Percentiles rank a stretch among this genome's conserved stretches.
Conservation (phyloP, 2,113 vertebrate genomes). For the Opisthocomus hoazin region DNA sequence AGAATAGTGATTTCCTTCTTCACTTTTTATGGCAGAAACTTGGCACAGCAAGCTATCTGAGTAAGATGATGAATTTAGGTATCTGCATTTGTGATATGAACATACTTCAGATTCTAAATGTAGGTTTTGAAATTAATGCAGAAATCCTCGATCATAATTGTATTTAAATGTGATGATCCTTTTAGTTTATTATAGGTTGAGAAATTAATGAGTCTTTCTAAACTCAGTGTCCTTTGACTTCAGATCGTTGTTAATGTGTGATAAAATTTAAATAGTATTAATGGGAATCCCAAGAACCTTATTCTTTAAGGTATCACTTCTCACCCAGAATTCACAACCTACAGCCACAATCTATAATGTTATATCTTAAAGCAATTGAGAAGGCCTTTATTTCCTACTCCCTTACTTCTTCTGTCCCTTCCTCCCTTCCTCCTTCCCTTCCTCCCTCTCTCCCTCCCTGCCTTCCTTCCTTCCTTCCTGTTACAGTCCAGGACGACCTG, state of each 20-base stretch:
- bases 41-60: neutral
- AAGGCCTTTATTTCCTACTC: neutral
- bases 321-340: neutral
- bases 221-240: neutral
- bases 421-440: rapidly evolving
- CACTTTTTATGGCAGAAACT: neutral
- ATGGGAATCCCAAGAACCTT: neutral
- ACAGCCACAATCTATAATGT: neutral
- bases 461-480: neutral
- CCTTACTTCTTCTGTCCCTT: no score
- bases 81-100: neutral
- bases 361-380: neutral
- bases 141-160: neutral
- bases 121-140: neutral
- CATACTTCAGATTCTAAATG: neutral
- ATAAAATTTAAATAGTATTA: neutral
- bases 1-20: neutral
- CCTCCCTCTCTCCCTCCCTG: neutral
- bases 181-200: neutral
- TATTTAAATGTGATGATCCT: neutral
- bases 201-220: neutral
- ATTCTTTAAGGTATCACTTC: neutral
- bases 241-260: neutral
- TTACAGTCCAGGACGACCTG: no score
- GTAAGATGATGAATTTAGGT: neutral